Percentiles rank a stretch among this genome's conserved stretches.
These are phyloP conservation scores for Piaya cayana DNA, from an alignment of 2,113 vertebrate species.

Conservation along the genomic window DNA sequence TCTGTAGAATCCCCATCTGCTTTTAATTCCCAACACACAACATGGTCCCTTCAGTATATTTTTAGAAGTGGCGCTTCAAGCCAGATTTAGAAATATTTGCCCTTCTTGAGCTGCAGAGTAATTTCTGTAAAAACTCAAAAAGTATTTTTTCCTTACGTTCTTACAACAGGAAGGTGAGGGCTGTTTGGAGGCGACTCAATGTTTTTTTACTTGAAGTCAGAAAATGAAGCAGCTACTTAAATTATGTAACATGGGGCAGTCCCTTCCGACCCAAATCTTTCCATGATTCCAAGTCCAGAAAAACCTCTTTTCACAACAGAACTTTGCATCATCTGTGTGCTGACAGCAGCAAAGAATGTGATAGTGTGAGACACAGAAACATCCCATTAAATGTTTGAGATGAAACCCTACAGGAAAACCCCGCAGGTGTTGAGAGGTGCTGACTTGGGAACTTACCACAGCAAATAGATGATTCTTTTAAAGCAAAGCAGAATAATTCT, in stretches of 20 bases:
- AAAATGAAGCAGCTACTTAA: not conserved
- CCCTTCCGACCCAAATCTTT: too few species aligned
- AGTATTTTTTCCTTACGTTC: not conserved
- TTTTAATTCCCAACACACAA: not conserved
- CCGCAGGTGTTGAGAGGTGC: not conserved
- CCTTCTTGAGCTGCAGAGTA: rapidly evolving
- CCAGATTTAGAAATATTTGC: not conserved
- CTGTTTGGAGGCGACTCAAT: not conserved
- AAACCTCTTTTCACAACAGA: not conserved
- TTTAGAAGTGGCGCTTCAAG: rapidly evolving
- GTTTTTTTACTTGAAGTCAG: not conserved
- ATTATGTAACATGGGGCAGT: not conserved
- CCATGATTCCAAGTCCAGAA: too few species aligned
- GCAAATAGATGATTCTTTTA: not conserved
- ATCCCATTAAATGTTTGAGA: not conserved
- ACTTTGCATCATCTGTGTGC: not conserved
- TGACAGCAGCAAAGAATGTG: not conserved
- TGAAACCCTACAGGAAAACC: not conserved
- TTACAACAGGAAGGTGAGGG: not conserved
- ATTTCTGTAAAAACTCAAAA: not conserved
- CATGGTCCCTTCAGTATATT: too few species aligned
- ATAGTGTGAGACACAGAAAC: not conserved
- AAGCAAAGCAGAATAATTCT: not conserved
- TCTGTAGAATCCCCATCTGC: not conserved
- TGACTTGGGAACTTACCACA: not conserved